phyloP scores from a whole-genome alignment of 1,140 invertebrate genomes.

The Pseudobourletiella spinata region DNA sequence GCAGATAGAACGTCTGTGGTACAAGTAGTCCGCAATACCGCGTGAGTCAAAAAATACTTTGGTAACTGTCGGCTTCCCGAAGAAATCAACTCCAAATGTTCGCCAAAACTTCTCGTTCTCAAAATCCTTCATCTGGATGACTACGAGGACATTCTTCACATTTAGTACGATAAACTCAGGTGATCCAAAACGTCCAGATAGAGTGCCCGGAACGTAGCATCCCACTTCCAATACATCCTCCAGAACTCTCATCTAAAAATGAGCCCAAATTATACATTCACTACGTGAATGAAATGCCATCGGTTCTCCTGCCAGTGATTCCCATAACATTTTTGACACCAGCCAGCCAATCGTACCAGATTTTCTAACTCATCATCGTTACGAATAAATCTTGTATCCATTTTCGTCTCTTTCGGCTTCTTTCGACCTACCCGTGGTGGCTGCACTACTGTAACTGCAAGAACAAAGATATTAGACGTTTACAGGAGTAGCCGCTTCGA shows the following conservation, averaged over 20 bases:
- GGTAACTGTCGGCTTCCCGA: background rate
- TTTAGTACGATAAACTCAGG: background rate
- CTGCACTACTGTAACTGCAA: too few relatives aligned
- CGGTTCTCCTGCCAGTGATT: too few relatives aligned
- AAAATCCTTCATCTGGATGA: background rate
- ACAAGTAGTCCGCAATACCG: background rate
- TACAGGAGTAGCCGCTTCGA: too few relatives aligned
- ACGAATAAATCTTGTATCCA: background rate
- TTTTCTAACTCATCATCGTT: background rate
- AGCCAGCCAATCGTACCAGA: too few relatives aligned
- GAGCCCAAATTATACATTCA: too few relatives aligned
- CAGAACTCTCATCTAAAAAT: too few relatives aligned
- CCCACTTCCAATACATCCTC: too few relatives aligned
- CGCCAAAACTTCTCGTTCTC: background rate
- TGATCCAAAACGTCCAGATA: background rate
- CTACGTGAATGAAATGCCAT: too few relatives aligned
- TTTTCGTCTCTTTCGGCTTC: background rate
- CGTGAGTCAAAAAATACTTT: background rate
- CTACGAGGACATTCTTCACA: background rate
- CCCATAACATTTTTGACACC: too few relatives aligned
- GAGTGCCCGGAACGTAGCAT: background rate
- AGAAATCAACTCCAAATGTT: background rate
- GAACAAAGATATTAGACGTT: too few relatives aligned
- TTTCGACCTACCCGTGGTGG: too few relatives aligned
- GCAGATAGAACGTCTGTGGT: background rate